Conservation (phyloP, 53 echinoderm and acorn worm species). For the Antedon mediterranea region DNA sequence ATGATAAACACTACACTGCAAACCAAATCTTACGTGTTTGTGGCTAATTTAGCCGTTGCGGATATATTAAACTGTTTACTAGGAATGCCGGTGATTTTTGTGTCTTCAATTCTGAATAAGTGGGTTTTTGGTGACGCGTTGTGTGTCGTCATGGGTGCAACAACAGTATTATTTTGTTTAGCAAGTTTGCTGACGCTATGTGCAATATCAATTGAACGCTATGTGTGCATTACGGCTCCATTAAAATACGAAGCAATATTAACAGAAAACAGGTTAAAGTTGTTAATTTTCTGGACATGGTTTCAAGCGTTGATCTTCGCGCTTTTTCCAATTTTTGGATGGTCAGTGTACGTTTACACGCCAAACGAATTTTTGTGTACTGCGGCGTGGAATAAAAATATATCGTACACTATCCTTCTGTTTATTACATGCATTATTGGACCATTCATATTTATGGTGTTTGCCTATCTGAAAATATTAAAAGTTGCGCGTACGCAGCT, state of each 20-base stretch:
- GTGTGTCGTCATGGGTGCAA: conserved; percentile 36
- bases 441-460: conserved; percentile 52
- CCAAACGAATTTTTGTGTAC: conserved; percentile 50
- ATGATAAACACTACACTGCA: conserved; percentile 14
- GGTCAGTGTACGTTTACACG: conserved; percentile 44
- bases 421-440: conserved; percentile 19
- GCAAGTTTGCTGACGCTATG: conserved; percentile 63
- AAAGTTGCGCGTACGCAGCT: conserved; percentile 51
- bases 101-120: conserved; percentile 29
- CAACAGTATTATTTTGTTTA: conserved; percentile 25
- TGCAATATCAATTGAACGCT: conserved; percentile 71
- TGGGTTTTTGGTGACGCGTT: conserved; percentile 39
- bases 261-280: conserved; percentile 19
- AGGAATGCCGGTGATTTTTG: conserved; percentile 39
- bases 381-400: conserved; percentile 42
- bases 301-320: conserved; percentile 33
- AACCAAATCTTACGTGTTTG: conserved; percentile 54
- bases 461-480: conserved; percentile 49
- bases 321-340: conserved; percentile 37
- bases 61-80: conserved; percentile 38
- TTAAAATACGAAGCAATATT: conserved; percentile 39
- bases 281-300: conserved; percentile 57
- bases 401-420: conserved; percentile 24
- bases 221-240: conserved; percentile 53
- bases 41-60: conserved; percentile 61